Evolutionary conservation across 2,888 invertebrate species (phyloP), one percentile per base, ranked within the genome.

Genomic region (Panorpa germanica): DNA sequence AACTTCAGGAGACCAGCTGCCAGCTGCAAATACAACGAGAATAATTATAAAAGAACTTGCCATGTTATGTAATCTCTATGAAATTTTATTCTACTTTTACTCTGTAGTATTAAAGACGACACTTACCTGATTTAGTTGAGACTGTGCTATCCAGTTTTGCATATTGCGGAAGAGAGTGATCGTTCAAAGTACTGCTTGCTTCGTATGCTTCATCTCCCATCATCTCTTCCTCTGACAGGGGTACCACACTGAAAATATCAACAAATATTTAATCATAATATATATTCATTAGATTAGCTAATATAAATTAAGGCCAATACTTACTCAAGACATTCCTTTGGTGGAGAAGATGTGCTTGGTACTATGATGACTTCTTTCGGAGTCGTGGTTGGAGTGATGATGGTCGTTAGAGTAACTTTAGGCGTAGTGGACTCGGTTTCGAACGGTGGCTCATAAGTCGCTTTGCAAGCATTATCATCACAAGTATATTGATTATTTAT

Each of bases 401-500:
- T 14, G 29, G 37, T 37, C 8, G 34, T 36, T 13, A 25, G 19
- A 24, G 35, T 34, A 8, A 34, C 32, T 5, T 39, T 31, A 15
- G 29, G 18, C 25, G 23, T 34, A 16, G 22, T 33, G 28, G 29
- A 29, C 5, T 33, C 31, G 9, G 30, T 28, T 5, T 23, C 31
- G 4, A 31, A 12, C n/a, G 28, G 34, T 19, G n/a, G 37, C 27
- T 7, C 36, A 31, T 25, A 39, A 38, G n/a, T 37, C 36, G 19
- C 3, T 2, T 18, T 40, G 38, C 73, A 73, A 3, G 51, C 38
- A 6, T 55, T 56, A 16, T 59, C 50, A 45, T 72, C 70, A 45
- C 86, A 86, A 25, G 68, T 63, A 34, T 75, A 66, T 13, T 61
- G 61, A 51, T 86, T 83, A 44, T 77, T 65, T 5, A 80, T 56